Percentiles rank a stretch among this genome's conserved stretches.
Conservation (phyloP, 2,113 vertebrate genomes). For the Malurus elegans region DNA sequence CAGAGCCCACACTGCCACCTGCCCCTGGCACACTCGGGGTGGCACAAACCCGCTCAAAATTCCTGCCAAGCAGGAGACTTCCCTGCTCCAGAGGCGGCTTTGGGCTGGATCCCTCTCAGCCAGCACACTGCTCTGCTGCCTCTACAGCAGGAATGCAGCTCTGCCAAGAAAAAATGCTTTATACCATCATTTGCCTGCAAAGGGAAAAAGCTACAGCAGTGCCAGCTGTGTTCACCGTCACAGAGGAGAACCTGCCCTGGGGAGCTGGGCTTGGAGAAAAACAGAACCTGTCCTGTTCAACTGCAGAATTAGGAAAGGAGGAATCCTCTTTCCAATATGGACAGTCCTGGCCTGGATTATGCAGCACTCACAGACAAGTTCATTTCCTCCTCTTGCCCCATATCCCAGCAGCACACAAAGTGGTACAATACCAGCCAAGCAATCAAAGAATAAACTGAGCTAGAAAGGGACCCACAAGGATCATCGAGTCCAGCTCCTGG, state of each 20-base stretch:
- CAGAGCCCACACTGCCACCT: background rate
- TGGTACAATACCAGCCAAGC: background rate
- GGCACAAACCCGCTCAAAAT: background rate
- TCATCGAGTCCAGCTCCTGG: background rate
- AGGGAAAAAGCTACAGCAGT: background rate
- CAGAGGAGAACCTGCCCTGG: background rate
- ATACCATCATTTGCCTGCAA: background rate
- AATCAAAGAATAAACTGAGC: background rate
- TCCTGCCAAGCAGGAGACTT: background rate
- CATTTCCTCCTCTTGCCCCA: background rate
- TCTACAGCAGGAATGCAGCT: background rate
- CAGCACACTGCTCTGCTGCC: background rate
- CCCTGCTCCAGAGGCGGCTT: rapidly evolving
- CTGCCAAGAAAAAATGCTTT: background rate
- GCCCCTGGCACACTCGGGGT: rapidly evolving
- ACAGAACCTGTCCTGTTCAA: background rate
- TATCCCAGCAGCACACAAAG: background rate
- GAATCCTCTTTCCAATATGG: rapidly evolving
- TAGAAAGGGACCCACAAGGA: background rate
- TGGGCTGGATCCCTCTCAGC: background rate
- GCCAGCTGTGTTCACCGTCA: rapidly evolving
- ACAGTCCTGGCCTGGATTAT: background rate
- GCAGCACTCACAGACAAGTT: background rate
- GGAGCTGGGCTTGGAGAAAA: background rate
- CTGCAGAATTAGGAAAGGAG: background rate